Evolutionary conservation across 1,140 invertebrate genomes (phyloP).

Genomic region (Pomacea maculata): DNA sequence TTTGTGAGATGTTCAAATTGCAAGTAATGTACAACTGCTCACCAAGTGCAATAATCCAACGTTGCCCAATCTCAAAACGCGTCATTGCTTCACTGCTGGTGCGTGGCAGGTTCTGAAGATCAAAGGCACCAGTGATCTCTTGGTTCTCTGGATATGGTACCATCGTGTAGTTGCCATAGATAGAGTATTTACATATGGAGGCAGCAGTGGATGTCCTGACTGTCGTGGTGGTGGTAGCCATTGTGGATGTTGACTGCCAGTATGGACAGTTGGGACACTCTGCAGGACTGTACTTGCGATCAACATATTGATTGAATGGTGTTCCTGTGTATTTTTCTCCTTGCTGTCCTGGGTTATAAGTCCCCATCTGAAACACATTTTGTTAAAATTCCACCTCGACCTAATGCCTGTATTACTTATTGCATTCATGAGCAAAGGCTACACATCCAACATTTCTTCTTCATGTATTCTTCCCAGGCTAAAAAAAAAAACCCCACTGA

Average conservation of each 20-base stretch:
- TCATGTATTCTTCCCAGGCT: too few species aligned
- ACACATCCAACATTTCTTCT: too few species aligned
- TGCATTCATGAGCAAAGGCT: too few species aligned
- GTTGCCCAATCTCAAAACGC: constrained; percentile 68
- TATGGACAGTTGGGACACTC: neutral
- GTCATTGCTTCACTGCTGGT: constrained; percentile 34
- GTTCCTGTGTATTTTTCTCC: too few species aligned
- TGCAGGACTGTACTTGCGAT: too few species aligned
- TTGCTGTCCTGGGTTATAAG: neutral
- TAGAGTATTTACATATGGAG: neutral
- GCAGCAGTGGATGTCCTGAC: too few species aligned
- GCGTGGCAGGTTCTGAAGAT: neutral
- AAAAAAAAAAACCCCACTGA: too few species aligned
- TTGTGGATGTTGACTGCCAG: neutral
- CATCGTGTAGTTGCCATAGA: constrained; percentile 2
- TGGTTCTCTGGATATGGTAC: constrained; percentile 32
- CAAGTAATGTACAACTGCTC: constrained; percentile 75
- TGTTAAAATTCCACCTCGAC: too few species aligned
- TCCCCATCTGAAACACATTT: neutral
- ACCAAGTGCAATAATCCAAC: constrained; percentile 87
- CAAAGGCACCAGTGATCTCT: constrained; percentile 47
- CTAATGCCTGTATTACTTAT: too few species aligned
- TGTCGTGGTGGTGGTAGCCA: constrained; percentile 1
- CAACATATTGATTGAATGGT: too few species aligned
- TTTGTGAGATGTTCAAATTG: constrained; percentile 84